These are phyloP conservation scores for Dysmachus trigonus DNA, from an alignment of 2,888 invertebrate genomes.

Conservation along the genomic window DNA sequence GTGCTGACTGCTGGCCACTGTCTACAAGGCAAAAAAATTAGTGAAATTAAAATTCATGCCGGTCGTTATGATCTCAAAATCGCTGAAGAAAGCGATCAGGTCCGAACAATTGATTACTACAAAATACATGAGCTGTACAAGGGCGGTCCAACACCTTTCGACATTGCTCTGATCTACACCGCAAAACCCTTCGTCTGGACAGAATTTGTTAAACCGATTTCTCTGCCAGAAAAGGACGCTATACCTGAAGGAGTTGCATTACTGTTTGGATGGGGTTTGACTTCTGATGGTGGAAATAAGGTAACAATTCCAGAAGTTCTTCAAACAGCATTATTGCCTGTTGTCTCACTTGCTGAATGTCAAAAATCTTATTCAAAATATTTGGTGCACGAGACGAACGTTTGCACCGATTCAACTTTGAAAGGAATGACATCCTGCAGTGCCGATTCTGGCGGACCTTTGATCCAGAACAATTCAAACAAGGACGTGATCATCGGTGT, in stretches of 20 bases:
- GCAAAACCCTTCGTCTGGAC: constrained; percentile 23
- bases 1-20: constrained; percentile 43
- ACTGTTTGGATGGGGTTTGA: constrained; percentile 42
- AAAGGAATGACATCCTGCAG: constrained; percentile 24
- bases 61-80: constrained; percentile 17
- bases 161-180: constrained; percentile 38
- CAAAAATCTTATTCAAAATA: background rate
- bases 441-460: constrained; percentile 43
- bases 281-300: background rate
- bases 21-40: background rate
- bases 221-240: background rate
- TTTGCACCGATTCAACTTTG: constrained; percentile 27
- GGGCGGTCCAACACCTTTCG: constrained; percentile 29
- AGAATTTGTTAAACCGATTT: constrained; percentile 28
- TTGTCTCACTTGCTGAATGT: constrained; percentile 30
- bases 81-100: constrained; percentile 5
- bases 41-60: background rate
- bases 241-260: background rate
- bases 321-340: constrained; percentile 42
- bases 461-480: background rate
- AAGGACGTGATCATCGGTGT: constrained; percentile 56
- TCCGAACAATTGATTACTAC: constrained; percentile 16
- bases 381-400: constrained; percentile 7
- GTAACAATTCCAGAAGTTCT: constrained; percentile 20
- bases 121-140: constrained; percentile 28